A percentile compares a stretch with the other conserved stretches of the same genome.
Evolutionary conservation across 1,140 invertebrate genomes (phyloP).

Genomic region (Meloidogyne hapla): DNA sequence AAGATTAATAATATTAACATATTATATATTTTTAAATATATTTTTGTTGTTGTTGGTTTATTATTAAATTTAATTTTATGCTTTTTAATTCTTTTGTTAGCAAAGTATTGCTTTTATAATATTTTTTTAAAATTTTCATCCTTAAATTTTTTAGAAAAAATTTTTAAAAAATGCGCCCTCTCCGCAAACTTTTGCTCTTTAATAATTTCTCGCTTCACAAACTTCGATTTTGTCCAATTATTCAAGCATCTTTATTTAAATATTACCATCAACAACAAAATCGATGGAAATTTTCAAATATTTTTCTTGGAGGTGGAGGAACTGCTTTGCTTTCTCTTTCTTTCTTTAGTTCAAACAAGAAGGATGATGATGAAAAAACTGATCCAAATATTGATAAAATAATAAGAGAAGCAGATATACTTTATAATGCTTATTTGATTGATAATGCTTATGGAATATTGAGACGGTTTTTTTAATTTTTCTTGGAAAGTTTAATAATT

Average conservation of each 20-base stretch:
- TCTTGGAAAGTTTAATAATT: too few relatives aligned
- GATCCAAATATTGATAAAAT: constrained; percentile 11
- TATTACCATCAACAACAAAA: not conserved
- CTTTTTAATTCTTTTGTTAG: not conserved
- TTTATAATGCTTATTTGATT: constrained; percentile 62
- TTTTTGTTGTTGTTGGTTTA: not conserved
- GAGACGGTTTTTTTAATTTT: constrained; percentile 42
- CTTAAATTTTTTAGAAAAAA: not conserved
- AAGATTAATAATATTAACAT: too few relatives aligned
- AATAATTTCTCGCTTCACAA: not conserved
- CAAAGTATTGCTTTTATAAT: not conserved
- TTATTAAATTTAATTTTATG: not conserved
- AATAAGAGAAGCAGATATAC: constrained; percentile 53
- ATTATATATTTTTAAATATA: too few relatives aligned
- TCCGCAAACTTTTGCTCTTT: not conserved
- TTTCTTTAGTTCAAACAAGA: constrained; percentile 30
- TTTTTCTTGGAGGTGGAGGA: constrained; percentile 17
- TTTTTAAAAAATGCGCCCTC: not conserved
- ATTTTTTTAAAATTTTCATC: not conserved
- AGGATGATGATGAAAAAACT: constrained; percentile 20
- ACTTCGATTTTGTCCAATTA: not conserved
- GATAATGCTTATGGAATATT: constrained; percentile 61
- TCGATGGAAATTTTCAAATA: not conserved
- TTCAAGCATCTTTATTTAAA: not conserved
- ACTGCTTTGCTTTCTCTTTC: constrained; percentile 36